phyloP scores from a whole-genome alignment of 2,113 vertebrate species.

The Perca schrenkii region DNA sequence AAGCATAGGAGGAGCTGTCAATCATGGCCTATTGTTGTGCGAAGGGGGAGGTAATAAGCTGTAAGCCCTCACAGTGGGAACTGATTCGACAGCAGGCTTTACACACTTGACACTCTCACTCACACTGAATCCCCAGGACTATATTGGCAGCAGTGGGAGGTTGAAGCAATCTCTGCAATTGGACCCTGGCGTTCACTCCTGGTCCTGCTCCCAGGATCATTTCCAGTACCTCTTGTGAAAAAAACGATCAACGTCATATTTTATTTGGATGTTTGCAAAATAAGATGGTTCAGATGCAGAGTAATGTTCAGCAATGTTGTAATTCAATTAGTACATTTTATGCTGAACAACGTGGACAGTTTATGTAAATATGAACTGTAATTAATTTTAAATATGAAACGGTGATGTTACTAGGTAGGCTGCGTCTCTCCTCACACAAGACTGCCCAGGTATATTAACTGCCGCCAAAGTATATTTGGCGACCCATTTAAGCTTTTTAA shows the following conservation, averaged over 20 bases:
- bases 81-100: slow-evolving; percentile 61
- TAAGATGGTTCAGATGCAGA: neutral
- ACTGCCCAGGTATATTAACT: no score
- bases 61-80: slow-evolving; percentile 70
- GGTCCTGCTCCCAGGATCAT: slow-evolving; percentile 39
- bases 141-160: slow-evolving; percentile 63
- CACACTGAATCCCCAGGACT: slow-evolving; percentile 40
- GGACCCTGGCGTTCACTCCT: slow-evolving; percentile 53
- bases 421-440: no score
- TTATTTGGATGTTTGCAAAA: slow-evolving; percentile 31
- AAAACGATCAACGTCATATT: slow-evolving; percentile 20
- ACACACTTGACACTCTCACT: slow-evolving; percentile 34
- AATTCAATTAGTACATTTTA: slow-evolving; percentile 2
- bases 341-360: neutral
- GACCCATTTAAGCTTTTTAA: no score
- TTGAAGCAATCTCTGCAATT: slow-evolving; percentile 53
- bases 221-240: slow-evolving; percentile 35
- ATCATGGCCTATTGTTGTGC: slow-evolving; percentile 70
- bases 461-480: no score
- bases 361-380: slow-evolving; percentile 3
- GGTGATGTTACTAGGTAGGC: no score
- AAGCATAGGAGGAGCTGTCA: slow-evolving; percentile 68
- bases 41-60: slow-evolving; percentile 72
- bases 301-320: neutral
- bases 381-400: neutral